These are phyloP conservation scores for Tinamus guttatus DNA, from an alignment of 2,113 vertebrate genomes.

Conservation along the genomic window DNA sequence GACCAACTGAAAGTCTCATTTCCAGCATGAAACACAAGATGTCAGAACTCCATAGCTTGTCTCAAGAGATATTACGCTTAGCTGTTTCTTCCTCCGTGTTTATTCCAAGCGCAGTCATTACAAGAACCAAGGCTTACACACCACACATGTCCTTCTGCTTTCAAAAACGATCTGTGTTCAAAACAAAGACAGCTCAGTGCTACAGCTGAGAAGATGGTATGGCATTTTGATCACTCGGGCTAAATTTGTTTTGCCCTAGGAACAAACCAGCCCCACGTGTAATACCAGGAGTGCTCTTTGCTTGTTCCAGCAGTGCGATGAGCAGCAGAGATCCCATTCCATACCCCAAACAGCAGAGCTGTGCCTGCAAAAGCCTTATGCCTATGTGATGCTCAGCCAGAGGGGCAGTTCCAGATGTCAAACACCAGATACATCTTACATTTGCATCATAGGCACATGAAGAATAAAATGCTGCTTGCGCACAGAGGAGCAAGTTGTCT, in stretches of 20 bases:
- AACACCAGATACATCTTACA: neutral
- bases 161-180: neutral
- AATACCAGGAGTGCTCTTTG: neutral
- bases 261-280: neutral
- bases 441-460: neutral
- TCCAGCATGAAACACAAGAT: neutral
- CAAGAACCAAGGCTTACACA: neutral
- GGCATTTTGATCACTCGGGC: neutral
- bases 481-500: neutral
- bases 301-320: neutral
- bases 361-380: neutral
- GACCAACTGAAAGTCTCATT: neutral
- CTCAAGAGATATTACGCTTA: neutral
- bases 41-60: neutral
- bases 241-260: neutral
- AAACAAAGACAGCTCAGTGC: neutral
- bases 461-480: neutral
- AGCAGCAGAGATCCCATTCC: neutral
- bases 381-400: neutral
- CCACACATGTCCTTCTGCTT: neutral
- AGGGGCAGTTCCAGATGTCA: neutral
- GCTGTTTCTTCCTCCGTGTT: neutral
- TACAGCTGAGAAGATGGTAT: neutral
- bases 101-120: neutral
- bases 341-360: neutral